Percentiles rank a stretch among this genome's conserved stretches.
phyloP scores from a whole-genome alignment of 2,113 vertebrate species.

The Campylomormyrus tamandua region DNA sequence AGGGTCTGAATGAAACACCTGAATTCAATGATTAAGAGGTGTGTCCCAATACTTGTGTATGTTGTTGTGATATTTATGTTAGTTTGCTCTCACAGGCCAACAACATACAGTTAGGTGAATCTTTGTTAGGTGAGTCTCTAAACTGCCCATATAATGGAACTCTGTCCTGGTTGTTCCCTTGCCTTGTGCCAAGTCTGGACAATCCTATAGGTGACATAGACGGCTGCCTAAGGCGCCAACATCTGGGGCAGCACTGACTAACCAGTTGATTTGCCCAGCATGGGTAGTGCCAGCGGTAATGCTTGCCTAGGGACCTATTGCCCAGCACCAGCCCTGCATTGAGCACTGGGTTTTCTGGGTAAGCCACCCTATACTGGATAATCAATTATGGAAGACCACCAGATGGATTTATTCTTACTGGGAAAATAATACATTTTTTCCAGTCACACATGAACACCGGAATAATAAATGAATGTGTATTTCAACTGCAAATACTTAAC shows the following conservation, averaged over 20 bases:
- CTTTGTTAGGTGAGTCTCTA: background rate
- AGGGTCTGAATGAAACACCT: background rate
- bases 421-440: background rate
- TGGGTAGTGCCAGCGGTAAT: background rate
- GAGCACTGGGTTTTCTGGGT: background rate
- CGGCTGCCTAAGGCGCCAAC: background rate
- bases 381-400: background rate
- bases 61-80: background rate
- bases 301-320: background rate
- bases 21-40: background rate
- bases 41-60: background rate
- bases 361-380: background rate
- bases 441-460: background rate
- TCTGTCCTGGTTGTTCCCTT: background rate
- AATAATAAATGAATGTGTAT: background rate
- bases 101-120: background rate
- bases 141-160: background rate
- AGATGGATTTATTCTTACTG: background rate
- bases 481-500: background rate
- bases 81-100: background rate
- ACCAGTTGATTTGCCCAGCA: background rate
- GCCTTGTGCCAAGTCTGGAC: background rate
- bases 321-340: background rate
- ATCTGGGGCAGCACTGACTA: background rate
- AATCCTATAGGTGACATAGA: background rate